A percentile compares a stretch with the other conserved stretches of the same genome.
Conservation (phyloP, 2,113 vertebrate genomes). For the Mormyrus iriodes region DNA sequence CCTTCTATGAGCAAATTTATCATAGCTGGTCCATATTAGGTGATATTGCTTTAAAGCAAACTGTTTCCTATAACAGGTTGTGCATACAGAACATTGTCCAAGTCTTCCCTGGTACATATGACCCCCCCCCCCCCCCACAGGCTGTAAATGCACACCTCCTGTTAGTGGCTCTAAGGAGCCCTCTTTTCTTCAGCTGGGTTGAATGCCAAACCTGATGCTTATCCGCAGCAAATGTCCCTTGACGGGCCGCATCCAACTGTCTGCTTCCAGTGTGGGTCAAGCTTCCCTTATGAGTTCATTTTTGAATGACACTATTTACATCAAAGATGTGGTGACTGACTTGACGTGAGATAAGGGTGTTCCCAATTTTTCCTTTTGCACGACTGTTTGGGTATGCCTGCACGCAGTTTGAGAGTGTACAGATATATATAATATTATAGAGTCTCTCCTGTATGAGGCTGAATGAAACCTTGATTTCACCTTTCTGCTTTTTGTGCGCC, state of each 20-base stretch:
- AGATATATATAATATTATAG: neutral
- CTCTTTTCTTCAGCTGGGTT: neutral
- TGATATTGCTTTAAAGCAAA: neutral
- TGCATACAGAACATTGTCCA: neutral
- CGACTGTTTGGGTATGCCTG: neutral
- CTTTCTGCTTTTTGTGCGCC: conserved; percentile 6
- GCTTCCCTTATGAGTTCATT: neutral
- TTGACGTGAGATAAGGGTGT: no score
- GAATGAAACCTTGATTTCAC: neutral
- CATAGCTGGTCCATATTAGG: neutral
- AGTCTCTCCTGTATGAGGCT: neutral
- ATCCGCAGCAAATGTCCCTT: neutral
- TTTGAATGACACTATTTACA: neutral
- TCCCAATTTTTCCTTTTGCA: neutral
- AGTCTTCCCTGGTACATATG: neutral
- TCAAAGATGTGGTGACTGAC: neutral
- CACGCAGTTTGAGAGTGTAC: neutral
- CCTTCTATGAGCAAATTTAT: neutral
- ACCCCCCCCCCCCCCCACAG: neutral
- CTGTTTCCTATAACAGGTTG: neutral
- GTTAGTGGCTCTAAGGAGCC: neutral
- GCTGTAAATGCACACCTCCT: neutral
- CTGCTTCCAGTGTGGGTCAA: neutral
- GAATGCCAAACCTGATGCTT: neutral
- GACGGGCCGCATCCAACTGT: neutral